Percentiles rank a stretch among this genome's conserved stretches.
phyloP scores from a whole-genome alignment of 2,888 invertebrate species.

The Lobophora halterata region DNA sequence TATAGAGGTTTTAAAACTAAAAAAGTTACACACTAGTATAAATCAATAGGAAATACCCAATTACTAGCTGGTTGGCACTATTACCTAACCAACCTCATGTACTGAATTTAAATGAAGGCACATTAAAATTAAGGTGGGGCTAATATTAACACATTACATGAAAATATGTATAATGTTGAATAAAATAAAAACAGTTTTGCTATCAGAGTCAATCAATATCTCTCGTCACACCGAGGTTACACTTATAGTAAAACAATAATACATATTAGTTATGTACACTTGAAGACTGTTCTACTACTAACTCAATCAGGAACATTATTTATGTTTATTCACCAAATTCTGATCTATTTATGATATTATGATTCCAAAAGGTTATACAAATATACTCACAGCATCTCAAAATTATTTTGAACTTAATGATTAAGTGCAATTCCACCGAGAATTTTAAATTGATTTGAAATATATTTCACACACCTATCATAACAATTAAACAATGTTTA shows the following conservation, averaged over 20 bases:
- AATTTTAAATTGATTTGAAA: too few species aligned
- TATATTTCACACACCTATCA: too few species aligned
- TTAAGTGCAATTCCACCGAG: too few species aligned
- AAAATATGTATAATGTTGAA: constrained; percentile 49
- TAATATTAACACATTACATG: constrained; percentile 47
- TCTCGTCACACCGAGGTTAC: constrained; percentile 77
- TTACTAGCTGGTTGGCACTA: constrained; percentile 42
- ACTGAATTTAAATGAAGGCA: constrained; percentile 62
- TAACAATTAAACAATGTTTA: too few species aligned
- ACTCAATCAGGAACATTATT: constrained; percentile 39
- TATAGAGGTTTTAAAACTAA: constrained; percentile 57
- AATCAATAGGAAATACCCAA: constrained; percentile 34
- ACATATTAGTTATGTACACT: constrained; percentile 53
- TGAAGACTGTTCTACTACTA: constrained; percentile 63
- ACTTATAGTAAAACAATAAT: constrained; percentile 68
- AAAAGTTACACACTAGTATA: constrained; percentile 55
- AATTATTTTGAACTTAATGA: too few species aligned
- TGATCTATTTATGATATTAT: background rate
- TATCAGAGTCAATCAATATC: constrained; percentile 60
- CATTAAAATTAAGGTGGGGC: constrained; percentile 72
- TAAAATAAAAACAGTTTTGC: constrained; percentile 35
- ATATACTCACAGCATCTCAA: too few species aligned
- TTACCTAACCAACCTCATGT: constrained; percentile 47
- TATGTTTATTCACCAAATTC: constrained; percentile 4
- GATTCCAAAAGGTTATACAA: too few species aligned